Evolutionary conservation across 1,140 invertebrate genomes (phyloP), one percentile per base, ranked within the genome.

Genomic region (Zaprionus ornatus): DNA sequence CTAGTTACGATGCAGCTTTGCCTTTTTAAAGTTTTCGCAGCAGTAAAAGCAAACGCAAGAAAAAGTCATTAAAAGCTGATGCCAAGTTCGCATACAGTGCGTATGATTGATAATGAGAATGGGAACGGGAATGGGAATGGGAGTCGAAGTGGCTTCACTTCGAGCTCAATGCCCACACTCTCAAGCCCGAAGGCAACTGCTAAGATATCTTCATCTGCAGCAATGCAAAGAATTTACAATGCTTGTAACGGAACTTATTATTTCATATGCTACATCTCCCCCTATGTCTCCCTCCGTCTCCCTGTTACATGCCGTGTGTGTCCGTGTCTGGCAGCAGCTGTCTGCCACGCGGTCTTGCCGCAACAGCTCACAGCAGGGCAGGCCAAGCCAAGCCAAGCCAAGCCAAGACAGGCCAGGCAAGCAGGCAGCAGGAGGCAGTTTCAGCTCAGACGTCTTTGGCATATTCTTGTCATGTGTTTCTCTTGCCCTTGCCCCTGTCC

Each of bases 81-180:
- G 72, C 67, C 40, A 71, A 75, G 25, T 75, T 60, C 67, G 55
- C 76, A 82, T 35, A 80, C 76, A 71, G 74, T 84, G 81, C 81
- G 82, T 88, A 84, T 88, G 83, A 87, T 88, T 87, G 77, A 87
- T 88, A 87, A 87, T 87, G 77, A 88, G 67, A 70, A 25, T 52
- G 52, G 32, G n/a, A 55, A 35, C 21, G 29, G 21, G 32, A 45
- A n/a, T 71, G 19, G 48, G 32, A 17, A 42, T 21, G 7, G 63
- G 21, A 17, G 27, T 29, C 7, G 29, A 23, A 52, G 37, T 67
- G 17, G 40, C 32, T 40, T 61, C 15, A 37, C 35, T 40, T 35
- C 35, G 3, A 37, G 35, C 35, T 61, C 15, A 37, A 19, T 40
- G 37, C 13, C 12, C 4, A 13, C 35, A 7, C 21, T 52, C 12